phyloP scores from a whole-genome alignment of 2,797 vertebrate genomes.

The Ambastaia sidthimunki region DNA sequence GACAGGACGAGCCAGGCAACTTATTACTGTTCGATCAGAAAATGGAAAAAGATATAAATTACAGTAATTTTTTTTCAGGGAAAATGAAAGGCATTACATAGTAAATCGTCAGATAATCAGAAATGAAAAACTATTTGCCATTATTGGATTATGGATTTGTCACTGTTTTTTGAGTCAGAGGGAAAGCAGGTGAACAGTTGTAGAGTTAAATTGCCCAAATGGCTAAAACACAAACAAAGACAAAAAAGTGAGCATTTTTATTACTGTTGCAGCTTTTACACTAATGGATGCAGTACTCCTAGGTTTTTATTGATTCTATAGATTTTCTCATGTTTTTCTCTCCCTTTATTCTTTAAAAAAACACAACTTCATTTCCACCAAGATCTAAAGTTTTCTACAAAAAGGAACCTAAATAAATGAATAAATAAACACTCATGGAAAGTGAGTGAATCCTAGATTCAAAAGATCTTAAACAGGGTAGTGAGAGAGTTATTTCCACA shows the following conservation, averaged over 20 bases:
- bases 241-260: conserved; percentile 2
- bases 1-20: conserved; percentile 31
- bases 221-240: conserved; percentile 8
- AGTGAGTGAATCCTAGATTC: conserved; percentile 34
- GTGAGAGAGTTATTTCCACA: conserved; percentile 49
- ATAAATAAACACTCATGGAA: not conserved
- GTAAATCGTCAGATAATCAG: conserved; percentile 25
- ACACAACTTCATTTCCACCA: conserved; percentile 5
- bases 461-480: conserved; percentile 48
- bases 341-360: conserved; percentile 1
- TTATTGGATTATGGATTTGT: conserved; percentile 35
- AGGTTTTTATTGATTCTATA: conserved; percentile 3
- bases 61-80: conserved; percentile 26
- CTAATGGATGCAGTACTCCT: conserved; percentile 23
- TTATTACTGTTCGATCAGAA: conserved; percentile 31
- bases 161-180: conserved; percentile 5
- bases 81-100: conserved; percentile 37
- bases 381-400: conserved; percentile 1
- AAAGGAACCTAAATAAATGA: not conserved
- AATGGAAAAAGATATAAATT: conserved; percentile 32
- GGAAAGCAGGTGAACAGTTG: not conserved
- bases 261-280: conserved; percentile 21
- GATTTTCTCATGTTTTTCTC: conserved; percentile 3
- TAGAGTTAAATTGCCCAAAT: not conserved
- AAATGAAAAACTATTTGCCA: conserved; percentile 22